Evolutionary conservation across 2,113 vertebrate species (phyloP), one percentile per base, ranked within the genome.

Genomic region (Fregetta grallaria): DNA sequence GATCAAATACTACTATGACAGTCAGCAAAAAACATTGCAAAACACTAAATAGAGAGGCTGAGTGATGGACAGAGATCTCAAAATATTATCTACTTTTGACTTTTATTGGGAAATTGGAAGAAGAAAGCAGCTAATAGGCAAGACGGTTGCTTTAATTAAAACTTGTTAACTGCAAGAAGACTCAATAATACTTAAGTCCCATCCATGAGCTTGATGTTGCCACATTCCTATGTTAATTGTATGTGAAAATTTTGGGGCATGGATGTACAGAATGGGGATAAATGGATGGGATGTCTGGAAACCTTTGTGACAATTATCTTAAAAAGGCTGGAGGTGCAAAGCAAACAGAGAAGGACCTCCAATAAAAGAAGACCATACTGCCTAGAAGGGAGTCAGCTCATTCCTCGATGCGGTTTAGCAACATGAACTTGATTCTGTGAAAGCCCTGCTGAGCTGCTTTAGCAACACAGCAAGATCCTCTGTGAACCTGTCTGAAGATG

Each of bases 61-160:
- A 49, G 7, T 92, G 89, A 82, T 70, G 55, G 78, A 66, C 26
- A 66, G 27, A 76, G 23, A 76, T 50, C 66, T 91, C 80, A 92
- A 89, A 91, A 95, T 87, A 92, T 62, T 85, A n/a, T 12, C 10
- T 78, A 27, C 30, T 87, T 91, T 92, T 86, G 32, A 86, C 30
- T 92, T 86, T 13, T 32, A 50, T 25, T 74, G 40, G 61, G 42
- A 56, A 91, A 73, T 4, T 66, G 27, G 38, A 63, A 50, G n/a
- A 91, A 61, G 25, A 79, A 90, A 92, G 18, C 11, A 67, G 20
- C 9, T 79, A 59, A 56, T 10, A 79, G 34, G 15, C 40, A 81
- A 92, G 34, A 10, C 7, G 58, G 26, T 76, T 5, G 0, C 11
- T 80, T 83, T 67, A 49, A 73, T 44, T 72, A 71, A 91, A 78